Evolutionary conservation across 2,113 vertebrate genomes (phyloP), one percentile per base, ranked within the genome.

Genomic region (human (Homo sapiens)): DNA sequence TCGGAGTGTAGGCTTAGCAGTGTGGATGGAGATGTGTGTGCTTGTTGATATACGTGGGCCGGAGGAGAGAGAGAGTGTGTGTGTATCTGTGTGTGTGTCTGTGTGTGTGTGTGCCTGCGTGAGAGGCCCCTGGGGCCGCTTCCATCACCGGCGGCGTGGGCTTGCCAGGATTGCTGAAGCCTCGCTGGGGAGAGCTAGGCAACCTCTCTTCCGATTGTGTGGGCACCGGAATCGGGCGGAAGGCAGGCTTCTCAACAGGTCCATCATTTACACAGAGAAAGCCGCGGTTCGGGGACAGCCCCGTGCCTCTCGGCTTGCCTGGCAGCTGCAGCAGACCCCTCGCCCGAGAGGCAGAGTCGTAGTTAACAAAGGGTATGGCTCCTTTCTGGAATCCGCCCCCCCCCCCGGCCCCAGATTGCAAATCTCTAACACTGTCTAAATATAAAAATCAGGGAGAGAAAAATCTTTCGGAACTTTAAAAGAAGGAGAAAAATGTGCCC

Each of bases 1-100:
- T 98, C 98, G 38, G 93, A 98, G 98, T 98, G 98, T 98, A 98
- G 98, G 98, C 98, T 98, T 98, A 98, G 96, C 98, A 97, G 97
- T 98, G 98, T 98, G 97, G 98, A 98, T 98, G 98, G 95, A 98
- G 97, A 98, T 98, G 98, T 98, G 97, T 98, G 93, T 97, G 96
- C 96, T 97, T 98, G 98, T 98, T 97, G 98, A 96, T 97, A 92
- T 95, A 96, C 93, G 96, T 97, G 97, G 97, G 97, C 94, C n/a
- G 95, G 57, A 89, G 89, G 66, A 90, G 80, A 35, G 30, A 66
- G 30, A 66, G 64, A 66, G 30, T 2, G 98, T 17, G 61, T 32
- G 79, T 45, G n/a, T 50, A 75, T n/a, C 40, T 82, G 97, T 32
- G 72, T 40, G 64, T 22, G 57, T 55, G 18, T 55, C 0, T 11